A percentile compares a stretch with the other conserved stretches of the same genome.
Conservation (phyloP, 2,797 vertebrate species). For the Mastacembelus armatus region DNA sequence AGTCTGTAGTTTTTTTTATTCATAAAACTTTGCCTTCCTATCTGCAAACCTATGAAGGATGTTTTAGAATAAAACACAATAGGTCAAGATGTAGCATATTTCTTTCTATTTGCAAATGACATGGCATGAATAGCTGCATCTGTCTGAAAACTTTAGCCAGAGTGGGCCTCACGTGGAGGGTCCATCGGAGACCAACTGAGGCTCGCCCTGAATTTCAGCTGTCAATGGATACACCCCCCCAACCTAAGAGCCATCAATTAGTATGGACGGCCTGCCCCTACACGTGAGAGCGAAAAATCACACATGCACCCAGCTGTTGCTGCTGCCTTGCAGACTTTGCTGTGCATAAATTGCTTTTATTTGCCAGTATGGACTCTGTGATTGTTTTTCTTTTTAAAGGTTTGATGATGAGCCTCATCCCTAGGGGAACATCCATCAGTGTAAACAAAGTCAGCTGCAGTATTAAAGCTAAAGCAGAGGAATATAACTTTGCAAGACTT, state of each 20-base stretch:
- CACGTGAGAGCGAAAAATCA: conserved; percentile 61
- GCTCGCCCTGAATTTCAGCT: conserved; percentile 53
- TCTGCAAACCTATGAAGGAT: too few relatives aligned
- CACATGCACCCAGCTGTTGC: conserved; percentile 47
- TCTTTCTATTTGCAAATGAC: background rate
- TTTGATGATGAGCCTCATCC: background rate
- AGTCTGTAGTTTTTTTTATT: too few relatives aligned
- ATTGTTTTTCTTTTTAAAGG: conserved; percentile 4
- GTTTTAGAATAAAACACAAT: too few relatives aligned
- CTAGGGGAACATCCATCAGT: conserved; percentile 15
- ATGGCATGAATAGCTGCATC: conserved; percentile 12
- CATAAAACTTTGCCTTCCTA: too few relatives aligned
- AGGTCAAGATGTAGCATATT: background rate
- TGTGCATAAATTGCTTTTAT: background rate
- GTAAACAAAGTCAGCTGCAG: conserved; percentile 1
- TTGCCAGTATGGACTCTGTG: background rate
- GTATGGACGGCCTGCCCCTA: conserved; percentile 35
- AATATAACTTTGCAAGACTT: background rate
- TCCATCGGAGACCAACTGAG: conserved; percentile 39
- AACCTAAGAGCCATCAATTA: conserved; percentile 32
- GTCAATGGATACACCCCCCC: conserved; percentile 37
- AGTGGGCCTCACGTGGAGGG: conserved; percentile 54
- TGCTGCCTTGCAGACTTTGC: conserved; percentile 23
- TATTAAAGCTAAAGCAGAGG: conserved; percentile 2
- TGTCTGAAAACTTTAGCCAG: conserved; percentile 1